Base-by-base conservation (phyloP, 2,113 vertebrate species). In the Peromyscus californicus region DNA sequence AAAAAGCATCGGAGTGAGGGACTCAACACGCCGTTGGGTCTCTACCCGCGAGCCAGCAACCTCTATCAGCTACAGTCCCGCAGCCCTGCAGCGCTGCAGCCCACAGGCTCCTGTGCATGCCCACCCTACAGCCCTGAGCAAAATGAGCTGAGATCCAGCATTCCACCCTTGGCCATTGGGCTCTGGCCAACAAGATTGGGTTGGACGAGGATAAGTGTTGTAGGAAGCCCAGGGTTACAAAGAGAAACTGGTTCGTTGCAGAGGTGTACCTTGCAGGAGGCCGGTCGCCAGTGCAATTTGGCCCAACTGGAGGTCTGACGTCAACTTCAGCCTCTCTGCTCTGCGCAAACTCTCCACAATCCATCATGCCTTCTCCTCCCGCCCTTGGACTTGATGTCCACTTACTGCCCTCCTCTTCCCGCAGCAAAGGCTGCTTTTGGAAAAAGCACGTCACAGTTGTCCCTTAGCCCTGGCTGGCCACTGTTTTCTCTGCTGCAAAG, bases 131-230 rank as follows among this genome's bases (percentile, higher is more conserved):
- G 78, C 82, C 59, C 95, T 57, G 33, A 21, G 74, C 1, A 7
- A 90, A 48, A 51, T 26, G 57, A 69, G n/a, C 42, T 16, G 19
- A 45, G 61, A 91, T 45, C 21, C 74, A 69, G 0, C 93, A 94
- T 91, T 87, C 3, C 48, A 42, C 42, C 59, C 31, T 59, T 26
- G 90, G 65, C 70, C 75, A 74, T 95, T 96, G 80, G 82, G 82
- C 96, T 24, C 89, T 80, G 84, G 82, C 93, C 96, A 93, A 31
- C 48, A 80, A 93, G 19, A 39, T 65, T 74, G 26, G 86, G 69
- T 79, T 98, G 86, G 94, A 98, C 59, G 98, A 92, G 67, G 45
- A 51, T 97, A 89, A 45, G 85, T 90, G 97, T 98, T 95, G 97
- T 97, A 96, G 83, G 95, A 96, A 92, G 94, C 86, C 91, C 89